Base-by-base conservation (phyloP, 2,888 invertebrate genomes). In the Spilarctia lutea region DNA sequence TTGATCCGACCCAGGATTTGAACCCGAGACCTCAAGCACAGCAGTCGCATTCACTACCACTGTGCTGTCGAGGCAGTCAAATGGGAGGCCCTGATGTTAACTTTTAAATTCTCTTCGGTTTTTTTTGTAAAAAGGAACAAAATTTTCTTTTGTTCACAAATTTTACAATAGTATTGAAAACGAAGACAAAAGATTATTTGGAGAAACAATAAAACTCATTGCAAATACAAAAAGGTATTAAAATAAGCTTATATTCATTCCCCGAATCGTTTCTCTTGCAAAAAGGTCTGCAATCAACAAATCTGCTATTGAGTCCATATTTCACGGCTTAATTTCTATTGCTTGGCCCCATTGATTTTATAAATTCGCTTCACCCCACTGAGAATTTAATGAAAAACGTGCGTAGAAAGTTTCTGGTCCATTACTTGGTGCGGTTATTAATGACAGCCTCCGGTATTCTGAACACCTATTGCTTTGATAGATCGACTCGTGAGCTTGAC, bases 351-450 rank as follows among this genome's bases (percentile, higher is more conserved):
- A 90, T 91, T 91, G 91, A 91, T 91, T 90, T 91, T 90, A 88
- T 89, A 91, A 91, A 91, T 89, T 89, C 86, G 83, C 83, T 86
- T 81, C 85, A 84, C 82, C 88, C 83, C 74, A 86, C 85, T 81
- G 86, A 85, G 89, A 87, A 87, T 92, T 92, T 92, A 93, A 93
- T 93, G 92, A 92, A 92, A 93, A 92, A 92, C 93, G 93, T 93
- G 93, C 92, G 91, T 90, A 90, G 93, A 93, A 92, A 92, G 88
- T 91, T 92, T 88, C 85, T 88, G 87, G 82, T 88, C 90, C 89
- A 91, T 92, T 92, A 90, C 91, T 89, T 86, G 83, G 83, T 79
- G 81, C 79, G 84, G 90, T 91, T 91, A 92, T 92, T 91, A 91
- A 91, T 91, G 92, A 89, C 86, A 79, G 82, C 73, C 80, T 75